Evolutionary conservation across 2,797 vertebrate genomes (phyloP), one percentile per base, ranked within the genome.

Genomic region (Triplophysa bombifrons): DNA sequence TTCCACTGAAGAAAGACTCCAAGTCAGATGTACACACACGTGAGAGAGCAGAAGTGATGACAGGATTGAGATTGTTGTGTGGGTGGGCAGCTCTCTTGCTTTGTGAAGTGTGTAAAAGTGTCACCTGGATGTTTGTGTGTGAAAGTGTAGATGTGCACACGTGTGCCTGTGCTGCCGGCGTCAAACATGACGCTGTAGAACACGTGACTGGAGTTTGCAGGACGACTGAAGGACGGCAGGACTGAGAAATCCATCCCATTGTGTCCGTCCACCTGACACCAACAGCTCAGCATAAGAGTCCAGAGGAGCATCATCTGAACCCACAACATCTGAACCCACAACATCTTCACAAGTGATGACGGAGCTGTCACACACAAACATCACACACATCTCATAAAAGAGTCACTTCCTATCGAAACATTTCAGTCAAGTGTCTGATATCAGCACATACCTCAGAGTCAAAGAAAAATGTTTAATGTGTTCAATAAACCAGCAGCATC

Each of bases 101-200:
- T 30, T 30, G 30, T 30, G 4, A 30, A 30, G 30, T 30, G 10
- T 50, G 16, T 50, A 3, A 58, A 66, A n/a, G 3, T 34, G 74
- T 82, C 51, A 99, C 98, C 96, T 85, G 93, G 87, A 68, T 86
- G 87, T 66, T 88, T 92, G 72, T 95, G 95, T 85, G 95, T 95
- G 89, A 99, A 99, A 50, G 94, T 96, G 85, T 97, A 99, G 78
- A 99, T 92, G 27, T 99, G 98, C 87, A 99, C 95, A 34, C 98
- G 94, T 0, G 98, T 99, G 80, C 98, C 98, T 0, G 98, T 99
- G 92, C 97, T 99, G 85, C 98, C 98, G 0, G 97, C 97, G 0
- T 99, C 98, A 87, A 98, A 98, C 95, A 99, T 97, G 87, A 98
- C 95, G 3, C 95, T 94, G 60, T 99, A 98, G 90, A 95, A 94